Conservation (phyloP, 1,140 invertebrate species). For the Drosophila subpulchrella region DNA sequence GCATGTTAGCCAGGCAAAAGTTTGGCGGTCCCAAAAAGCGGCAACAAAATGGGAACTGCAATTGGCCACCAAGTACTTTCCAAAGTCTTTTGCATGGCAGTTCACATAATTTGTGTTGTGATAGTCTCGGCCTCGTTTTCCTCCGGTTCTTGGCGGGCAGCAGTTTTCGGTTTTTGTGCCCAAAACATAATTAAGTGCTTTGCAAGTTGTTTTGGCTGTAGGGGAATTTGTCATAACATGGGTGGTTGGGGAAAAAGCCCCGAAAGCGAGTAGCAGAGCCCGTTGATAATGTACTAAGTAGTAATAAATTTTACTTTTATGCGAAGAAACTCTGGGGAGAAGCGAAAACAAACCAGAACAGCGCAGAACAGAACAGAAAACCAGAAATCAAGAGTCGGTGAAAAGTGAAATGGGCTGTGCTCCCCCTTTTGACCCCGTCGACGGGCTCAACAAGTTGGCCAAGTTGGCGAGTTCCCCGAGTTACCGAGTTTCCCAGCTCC, state of each 20-base stretch:
- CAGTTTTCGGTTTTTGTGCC: conserved; percentile 58
- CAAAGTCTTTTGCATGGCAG: conserved; percentile 75
- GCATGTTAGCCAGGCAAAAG: conserved; percentile 12
- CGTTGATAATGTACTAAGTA: conserved; percentile 73
- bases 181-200: conserved; percentile 82
- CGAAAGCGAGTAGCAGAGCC: conserved; percentile 24
- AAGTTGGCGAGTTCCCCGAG: conserved; percentile 41
- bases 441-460: conserved; percentile 71
- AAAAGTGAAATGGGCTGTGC: conserved; percentile 60
- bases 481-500: conserved; percentile 3
- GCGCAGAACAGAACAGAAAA: background rate
- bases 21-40: conserved; percentile 23
- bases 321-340: conserved; percentile 48
- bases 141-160: conserved; percentile 26
- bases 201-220: conserved; percentile 73
- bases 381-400: conserved; percentile 64
- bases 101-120: conserved; percentile 77
- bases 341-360: conserved; percentile 52
- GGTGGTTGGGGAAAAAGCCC: background rate
- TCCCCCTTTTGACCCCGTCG: conserved; percentile 18
- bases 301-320: conserved; percentile 82
- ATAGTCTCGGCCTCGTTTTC: conserved; percentile 67
- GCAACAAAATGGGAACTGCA: conserved; percentile 60
- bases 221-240: conserved; percentile 66
- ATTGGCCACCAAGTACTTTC: conserved; percentile 78